Base-by-base conservation (phyloP, 53 echinoderm and acorn worm genomes). In the Arbacia lixula region DNA sequence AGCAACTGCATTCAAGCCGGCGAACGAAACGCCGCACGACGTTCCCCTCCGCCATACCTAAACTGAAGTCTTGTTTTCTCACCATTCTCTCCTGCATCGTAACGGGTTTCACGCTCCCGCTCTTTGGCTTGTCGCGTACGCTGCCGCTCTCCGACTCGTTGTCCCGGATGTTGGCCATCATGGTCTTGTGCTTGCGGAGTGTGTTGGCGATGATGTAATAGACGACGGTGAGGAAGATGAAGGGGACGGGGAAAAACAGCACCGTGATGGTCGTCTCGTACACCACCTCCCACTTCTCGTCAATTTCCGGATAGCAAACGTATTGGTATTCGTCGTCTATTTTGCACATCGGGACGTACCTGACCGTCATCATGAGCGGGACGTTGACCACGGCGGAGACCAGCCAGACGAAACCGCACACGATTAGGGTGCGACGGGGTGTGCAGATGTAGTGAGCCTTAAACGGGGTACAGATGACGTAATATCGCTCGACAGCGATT, bases 381-480 rank as follows among this genome's bases (percentile, higher is more conserved):
- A 93, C 58, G 69, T 93, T 89, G 12, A 87, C 84, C 8, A 85
- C 35, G 36, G 74, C 68, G 32, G 95, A 85, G n/a, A 93, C 75
- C 22, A 95, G 21, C 95, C 95, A 95, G 5, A 90, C 85, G 32
- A 68, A 46, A 10, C 86, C 66, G 69, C 92, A 93, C 36, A 95
- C 86, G 42, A 83, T 67, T 2, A 92, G 55, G 2, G 95, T 95
- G 21, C 92, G 57, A 24, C 84, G 72, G 12, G 92, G 85, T 11
- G 95, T 95, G 81, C 93, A 95, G 51, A 90, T 88, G 60, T 93
- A 92, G 60, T 90, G 88, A 21, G 90, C 95, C 62, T 90, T 90
- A 61, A 95, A 88, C 17, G 95, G 95, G 39, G 90, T 92, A 52
- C 95, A 95, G 71, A 95, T 92, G 56, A 89, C 95, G 72, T 89